Base-by-base conservation (phyloP, 2,797 vertebrate species). In the Liasis olivaceus region DNA sequence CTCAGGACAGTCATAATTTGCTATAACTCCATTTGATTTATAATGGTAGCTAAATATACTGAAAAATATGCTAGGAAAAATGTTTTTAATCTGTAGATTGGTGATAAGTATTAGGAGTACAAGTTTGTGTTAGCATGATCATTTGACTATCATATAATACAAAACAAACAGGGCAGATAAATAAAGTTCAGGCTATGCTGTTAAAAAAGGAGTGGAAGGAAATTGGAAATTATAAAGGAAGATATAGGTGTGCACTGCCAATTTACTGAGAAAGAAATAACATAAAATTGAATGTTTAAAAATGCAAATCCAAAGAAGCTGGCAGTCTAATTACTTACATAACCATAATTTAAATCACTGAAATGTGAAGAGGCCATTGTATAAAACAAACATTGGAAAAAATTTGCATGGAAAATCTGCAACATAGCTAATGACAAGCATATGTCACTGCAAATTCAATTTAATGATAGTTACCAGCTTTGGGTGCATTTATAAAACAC, bases 381-480 rank as follows among this genome's bases (percentile, higher is more conserved):
- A 63, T 93, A 11, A 94, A 89, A 94, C 81, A 69, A 60, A 90
- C 36, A 84, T 0, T 93, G 86, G 66, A 92, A 66, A 90, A 72
- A 92, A 91, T 92, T 89, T 92, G 58, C 3, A 51, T 58, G 31
- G 51, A 42, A 24, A 31, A 84, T 72, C 92, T 92, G 90, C 66
- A 89, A 93, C 90, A 94, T 36, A 87, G 90, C 87, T 89, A 92
- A 88, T 63, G 36, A 7, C 85, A 81, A 92, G 56, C 58, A 36
- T 3, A 59, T 26, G 62, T 54, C 54, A 90, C 56, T 93, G 89
- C 88, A 96, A 95, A 96, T 95, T 94, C 91, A 89, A 69, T 95
- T 95, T 92, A 93, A 59, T 58, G 59, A 0, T 17, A 31, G 91
- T 1, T 1, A 66, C 36, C 2, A 94, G 86, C 47, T 89, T 94